Evolutionary conservation across 2,797 vertebrate species (phyloP).

Genomic region (Salarias fasciatus): DNA sequence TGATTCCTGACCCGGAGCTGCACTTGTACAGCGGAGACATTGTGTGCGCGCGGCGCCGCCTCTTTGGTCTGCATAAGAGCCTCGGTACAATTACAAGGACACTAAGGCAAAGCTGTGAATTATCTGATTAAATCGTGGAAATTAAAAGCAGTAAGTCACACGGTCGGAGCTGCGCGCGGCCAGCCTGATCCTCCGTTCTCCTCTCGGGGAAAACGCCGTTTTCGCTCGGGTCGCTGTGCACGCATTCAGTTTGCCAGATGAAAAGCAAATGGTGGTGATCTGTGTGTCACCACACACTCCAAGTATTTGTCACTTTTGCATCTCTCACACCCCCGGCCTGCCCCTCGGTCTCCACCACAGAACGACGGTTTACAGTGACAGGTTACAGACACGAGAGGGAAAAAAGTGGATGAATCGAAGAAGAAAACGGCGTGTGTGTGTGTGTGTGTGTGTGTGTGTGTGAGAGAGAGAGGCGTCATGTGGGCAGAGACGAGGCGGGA

Average conservation of each 20-base stretch:
- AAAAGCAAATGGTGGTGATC: conserved; percentile 65
- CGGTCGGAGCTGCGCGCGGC: conserved; percentile 32
- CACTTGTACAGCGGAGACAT: conserved; percentile 35
- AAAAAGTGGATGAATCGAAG: conserved; percentile 30
- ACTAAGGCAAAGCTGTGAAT: conserved; percentile 46
- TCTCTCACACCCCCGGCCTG: conserved; percentile 22
- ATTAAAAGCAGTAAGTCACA: conserved; percentile 47
- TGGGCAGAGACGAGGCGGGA: conserved; percentile 42
- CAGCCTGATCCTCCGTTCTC: conserved; percentile 31
- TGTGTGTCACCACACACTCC: conserved; percentile 51
- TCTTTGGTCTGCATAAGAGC: conserved; percentile 60
- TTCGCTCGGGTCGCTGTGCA: conserved; percentile 45
- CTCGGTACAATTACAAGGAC: conserved; percentile 34
- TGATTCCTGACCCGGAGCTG: conserved; percentile 62
- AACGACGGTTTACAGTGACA: conserved; percentile 40
- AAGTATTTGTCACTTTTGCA: conserved; percentile 54
- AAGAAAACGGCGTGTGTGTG: conserved; percentile 16
- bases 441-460: conserved; percentile 10
- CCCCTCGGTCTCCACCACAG: conserved; percentile 26
- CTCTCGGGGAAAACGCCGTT: conserved; percentile 36
- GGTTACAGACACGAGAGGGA: conserved; percentile 38
- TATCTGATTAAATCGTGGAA: conserved; percentile 57
- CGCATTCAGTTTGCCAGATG: conserved; percentile 56
- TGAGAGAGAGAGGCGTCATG: conserved; percentile 39
- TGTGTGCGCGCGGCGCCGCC: conserved; percentile 17